A percentile compares a stretch with the other conserved stretches of the same genome.
phyloP scores from a whole-genome alignment of 2,888 invertebrate genomes.

The Cerastoderma edule region DNA sequence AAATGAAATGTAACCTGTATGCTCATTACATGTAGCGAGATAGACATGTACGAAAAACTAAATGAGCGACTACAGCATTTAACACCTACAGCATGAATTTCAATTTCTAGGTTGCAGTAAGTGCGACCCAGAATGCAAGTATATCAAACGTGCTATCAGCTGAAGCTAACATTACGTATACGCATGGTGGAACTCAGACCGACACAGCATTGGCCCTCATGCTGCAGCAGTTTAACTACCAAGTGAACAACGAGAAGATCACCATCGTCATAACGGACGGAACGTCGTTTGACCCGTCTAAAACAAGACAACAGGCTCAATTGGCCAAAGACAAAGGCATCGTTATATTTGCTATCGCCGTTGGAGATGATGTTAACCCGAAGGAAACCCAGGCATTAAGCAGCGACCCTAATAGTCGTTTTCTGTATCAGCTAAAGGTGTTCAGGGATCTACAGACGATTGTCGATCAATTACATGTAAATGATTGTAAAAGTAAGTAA shows the following conservation, averaged over 20 bases:
- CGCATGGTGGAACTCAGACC: constrained; percentile 55
- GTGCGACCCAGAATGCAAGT: constrained; percentile 6
- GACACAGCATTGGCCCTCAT: constrained; percentile 51
- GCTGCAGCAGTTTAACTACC: constrained; percentile 31
- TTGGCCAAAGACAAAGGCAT: constrained; percentile 44
- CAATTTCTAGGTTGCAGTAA: constrained; percentile 21
- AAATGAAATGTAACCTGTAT: too few relatives aligned
- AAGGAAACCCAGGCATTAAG: constrained; percentile 48
- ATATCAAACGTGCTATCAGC: constrained; percentile 23
- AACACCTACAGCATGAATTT: too few relatives aligned
- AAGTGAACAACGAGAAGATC: constrained; percentile 42
- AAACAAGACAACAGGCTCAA: constrained; percentile 41
- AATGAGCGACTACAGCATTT: too few relatives aligned
- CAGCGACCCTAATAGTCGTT: constrained; percentile 50
- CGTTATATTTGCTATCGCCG: constrained; percentile 47
- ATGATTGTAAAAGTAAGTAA: constrained; percentile 31
- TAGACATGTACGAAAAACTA: too few relatives aligned
- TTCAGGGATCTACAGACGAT: constrained; percentile 38
- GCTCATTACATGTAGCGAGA: too few relatives aligned
- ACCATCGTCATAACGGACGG: constrained; percentile 57
- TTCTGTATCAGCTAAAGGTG: constrained; percentile 32
- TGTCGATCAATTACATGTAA: constrained; percentile 39
- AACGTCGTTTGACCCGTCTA: constrained; percentile 41
- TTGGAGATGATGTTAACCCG: constrained; percentile 58
- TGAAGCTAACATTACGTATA: constrained; percentile 44